These are phyloP conservation scores for Eledona agricola DNA, from an alignment of 2,888 invertebrate genomes.

Conservation along the genomic window DNA sequence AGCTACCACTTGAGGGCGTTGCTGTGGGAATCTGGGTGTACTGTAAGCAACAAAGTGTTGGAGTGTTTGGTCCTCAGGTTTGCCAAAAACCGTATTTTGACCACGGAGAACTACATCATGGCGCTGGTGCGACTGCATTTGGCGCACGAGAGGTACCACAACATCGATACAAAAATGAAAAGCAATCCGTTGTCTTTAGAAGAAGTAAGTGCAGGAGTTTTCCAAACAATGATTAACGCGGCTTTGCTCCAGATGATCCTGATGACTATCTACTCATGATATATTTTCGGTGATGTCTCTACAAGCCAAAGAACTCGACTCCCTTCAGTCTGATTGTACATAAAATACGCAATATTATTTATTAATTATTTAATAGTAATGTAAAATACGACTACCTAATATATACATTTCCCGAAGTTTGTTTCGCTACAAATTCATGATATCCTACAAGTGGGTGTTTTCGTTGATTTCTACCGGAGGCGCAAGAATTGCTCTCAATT, in stretches of 20 bases:
- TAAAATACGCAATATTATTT: slow-evolving; percentile 11
- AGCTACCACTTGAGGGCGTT: slow-evolving; percentile 72
- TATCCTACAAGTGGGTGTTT: slow-evolving; percentile 34
- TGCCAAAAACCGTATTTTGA: slow-evolving; percentile 68
- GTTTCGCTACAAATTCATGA: too few species aligned
- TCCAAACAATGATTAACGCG: slow-evolving; percentile 23
- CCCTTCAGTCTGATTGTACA: slow-evolving; percentile 30
- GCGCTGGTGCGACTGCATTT: slow-evolving; percentile 71
- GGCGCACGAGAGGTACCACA: slow-evolving; percentile 74
- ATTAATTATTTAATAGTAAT: slow-evolving; percentile 32
- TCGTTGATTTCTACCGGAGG: slow-evolving; percentile 37
- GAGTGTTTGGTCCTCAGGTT: slow-evolving; percentile 75
- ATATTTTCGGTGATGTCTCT: slow-evolving; percentile 21
- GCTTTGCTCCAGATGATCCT: slow-evolving; percentile 66
- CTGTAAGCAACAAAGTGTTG: slow-evolving; percentile 79
- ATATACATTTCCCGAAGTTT: slow-evolving; percentile 13
- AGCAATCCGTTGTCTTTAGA: slow-evolving; percentile 76
- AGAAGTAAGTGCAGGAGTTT: slow-evolving; percentile 65
- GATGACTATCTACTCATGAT: slow-evolving; percentile 70
- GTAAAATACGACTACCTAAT: slow-evolving; percentile 30
- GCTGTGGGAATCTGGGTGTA: slow-evolving; percentile 75
- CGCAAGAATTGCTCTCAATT: slow-evolving; percentile 52
- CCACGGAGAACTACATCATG: slow-evolving; percentile 71
- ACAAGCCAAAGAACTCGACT: slow-evolving; percentile 45
- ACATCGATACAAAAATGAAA: slow-evolving; percentile 75